Conservation (phyloP, 2,888 invertebrate species). For the Eretmocerus hayati region DNA sequence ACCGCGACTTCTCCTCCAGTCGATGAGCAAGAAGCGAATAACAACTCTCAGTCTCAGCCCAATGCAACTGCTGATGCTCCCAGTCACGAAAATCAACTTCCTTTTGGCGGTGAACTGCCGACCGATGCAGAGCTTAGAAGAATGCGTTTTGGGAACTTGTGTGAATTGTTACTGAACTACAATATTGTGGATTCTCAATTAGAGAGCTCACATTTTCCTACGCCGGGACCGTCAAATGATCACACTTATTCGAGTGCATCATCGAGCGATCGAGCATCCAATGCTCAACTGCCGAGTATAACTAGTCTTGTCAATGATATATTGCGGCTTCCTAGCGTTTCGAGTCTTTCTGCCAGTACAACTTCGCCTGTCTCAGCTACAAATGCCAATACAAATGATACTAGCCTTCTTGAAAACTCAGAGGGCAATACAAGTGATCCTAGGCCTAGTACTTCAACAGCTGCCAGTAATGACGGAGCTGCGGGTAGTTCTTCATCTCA, state of each 20-base stretch:
- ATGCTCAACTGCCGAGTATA: conserved; percentile 26
- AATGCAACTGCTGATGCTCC: neutral
- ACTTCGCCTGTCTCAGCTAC: neutral
- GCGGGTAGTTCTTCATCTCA: conserved; percentile 14
- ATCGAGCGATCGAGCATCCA: neutral
- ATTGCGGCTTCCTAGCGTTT: neutral
- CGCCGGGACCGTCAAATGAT: conserved; percentile 26
- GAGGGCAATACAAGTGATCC: neutral
- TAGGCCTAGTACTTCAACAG: conserved; percentile 4
- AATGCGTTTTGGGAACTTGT: conserved; percentile 20
- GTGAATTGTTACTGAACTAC: neutral
- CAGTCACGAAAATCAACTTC: conserved; percentile 5
- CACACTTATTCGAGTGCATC: conserved; percentile 33
- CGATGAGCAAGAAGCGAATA: conserved; percentile 2
- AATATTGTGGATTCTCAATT: neutral
- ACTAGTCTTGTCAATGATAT: conserved; percentile 27
- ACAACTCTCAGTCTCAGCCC: conserved; percentile 1
- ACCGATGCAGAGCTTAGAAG: conserved; percentile 25
- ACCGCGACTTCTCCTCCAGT: neutral
- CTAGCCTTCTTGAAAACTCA: neutral
- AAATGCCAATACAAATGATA: neutral
- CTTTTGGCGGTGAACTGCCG: conserved; percentile 13
- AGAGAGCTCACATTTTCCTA: neutral
- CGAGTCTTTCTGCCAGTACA: neutral
- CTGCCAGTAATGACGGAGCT: neutral